Base-by-base conservation (phyloP, 2,797 vertebrate species). In the Pelobates cultripes region DNA sequence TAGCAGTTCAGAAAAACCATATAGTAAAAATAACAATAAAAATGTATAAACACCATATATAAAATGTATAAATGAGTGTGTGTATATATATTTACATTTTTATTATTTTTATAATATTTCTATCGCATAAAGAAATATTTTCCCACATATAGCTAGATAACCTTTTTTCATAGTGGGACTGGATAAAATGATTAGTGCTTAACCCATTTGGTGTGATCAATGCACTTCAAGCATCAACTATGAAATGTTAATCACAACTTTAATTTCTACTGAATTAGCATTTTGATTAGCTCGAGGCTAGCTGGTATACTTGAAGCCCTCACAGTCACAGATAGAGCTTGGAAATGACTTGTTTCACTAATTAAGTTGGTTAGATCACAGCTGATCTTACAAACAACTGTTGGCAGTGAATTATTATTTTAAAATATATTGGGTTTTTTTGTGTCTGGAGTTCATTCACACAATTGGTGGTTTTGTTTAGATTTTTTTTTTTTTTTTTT, bases 221-320 rank as follows among this genome's bases (percentile, higher is more conserved):
- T 96, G 95, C 95, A 96, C 93, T 96, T 92, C 47, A 96, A 96
- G 94, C 94, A 94, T 96, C 96, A 96, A 97, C 96, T 96, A 96
- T 96, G 95, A 97, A 97, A 97, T 97, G 96, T 97, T 97, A 97
- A 97, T 97, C 96, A 97, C 96, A 97, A 97, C 96, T 98, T 97
- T 97, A 97, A 97, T 97, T 97, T 97, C 96, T 95, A 94, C 93
- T 91, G 93, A 95, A 97, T 97, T 97, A 96, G 96, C 97, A 98
- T 97, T 98, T 98, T 98, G 96, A 98, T 98, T 97, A 98, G 97
- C 96, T 97, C 95, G 95, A 90, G 92, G 93, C 95, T 94, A 96
- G 94, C 96, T 96, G 93, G 92, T 90, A 86, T 92, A 96, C 96
- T 97, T 95, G 93, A 95, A 96, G 94, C 93, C 89, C 94, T 96